Evolutionary conservation across 2,888 invertebrate species (phyloP).

Genomic region (Thera britannica): DNA sequence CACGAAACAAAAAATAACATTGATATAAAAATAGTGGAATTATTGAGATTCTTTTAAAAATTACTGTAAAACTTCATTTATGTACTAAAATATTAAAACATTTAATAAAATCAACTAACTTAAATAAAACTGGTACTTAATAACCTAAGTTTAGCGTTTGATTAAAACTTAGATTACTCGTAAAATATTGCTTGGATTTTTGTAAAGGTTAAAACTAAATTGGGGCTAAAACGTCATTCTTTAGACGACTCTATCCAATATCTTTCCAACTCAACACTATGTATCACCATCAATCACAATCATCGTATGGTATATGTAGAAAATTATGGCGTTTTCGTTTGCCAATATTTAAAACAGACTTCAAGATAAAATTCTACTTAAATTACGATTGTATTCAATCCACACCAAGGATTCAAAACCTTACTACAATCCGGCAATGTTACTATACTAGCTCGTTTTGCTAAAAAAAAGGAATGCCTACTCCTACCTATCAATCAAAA

Average conservation of each 20-base stretch:
- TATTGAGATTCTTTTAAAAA: conserved; percentile 62
- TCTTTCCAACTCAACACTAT: not conserved
- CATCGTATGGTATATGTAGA: not conserved
- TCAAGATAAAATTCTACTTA: not conserved
- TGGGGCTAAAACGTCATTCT: conserved; percentile 6
- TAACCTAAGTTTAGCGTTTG: conserved; percentile 13
- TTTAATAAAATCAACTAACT: conserved; percentile 33
- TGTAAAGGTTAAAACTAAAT: conserved; percentile 6
- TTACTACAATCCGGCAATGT: too few relatives aligned
- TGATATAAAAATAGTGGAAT: conserved; percentile 61
- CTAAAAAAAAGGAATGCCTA: too few relatives aligned
- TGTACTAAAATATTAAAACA: conserved; percentile 40
- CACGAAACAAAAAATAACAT: conserved; percentile 52
- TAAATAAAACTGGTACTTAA: conserved; percentile 31
- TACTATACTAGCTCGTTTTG: too few relatives aligned
- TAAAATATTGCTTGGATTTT: conserved; percentile 17
- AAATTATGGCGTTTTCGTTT: not conserved
- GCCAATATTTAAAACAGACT: not conserved
- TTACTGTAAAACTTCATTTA: conserved; percentile 43
- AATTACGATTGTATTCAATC: not conserved
- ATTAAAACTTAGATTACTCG: conserved; percentile 16
- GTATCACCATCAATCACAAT: not conserved
- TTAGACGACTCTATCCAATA: conserved; percentile 2
- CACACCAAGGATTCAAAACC: not conserved
- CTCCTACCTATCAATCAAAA: too few relatives aligned